Percentiles rank a stretch among this genome's conserved stretches.
These are phyloP conservation scores for Diploscapter pachys DNA, from an alignment of 1,140 invertebrate genomes.

Conservation along the genomic window DNA sequence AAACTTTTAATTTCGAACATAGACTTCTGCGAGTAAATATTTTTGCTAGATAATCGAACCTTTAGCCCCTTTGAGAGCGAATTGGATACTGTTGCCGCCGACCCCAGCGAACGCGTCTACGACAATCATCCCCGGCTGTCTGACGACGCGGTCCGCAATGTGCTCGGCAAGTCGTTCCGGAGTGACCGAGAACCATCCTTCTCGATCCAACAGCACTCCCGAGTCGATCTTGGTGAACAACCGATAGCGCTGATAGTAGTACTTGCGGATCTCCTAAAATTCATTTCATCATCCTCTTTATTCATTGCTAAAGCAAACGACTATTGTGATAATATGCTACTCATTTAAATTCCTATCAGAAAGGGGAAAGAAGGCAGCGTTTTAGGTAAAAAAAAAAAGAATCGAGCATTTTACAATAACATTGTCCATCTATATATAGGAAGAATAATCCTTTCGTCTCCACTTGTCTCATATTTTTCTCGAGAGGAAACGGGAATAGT, in stretches of 20 bases:
- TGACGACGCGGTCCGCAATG: constrained; percentile 72
- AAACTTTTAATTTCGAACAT: too few relatives aligned
- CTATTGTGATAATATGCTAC: too few relatives aligned
- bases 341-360: too few relatives aligned
- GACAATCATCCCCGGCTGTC: constrained; percentile 72
- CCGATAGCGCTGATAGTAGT: constrained; percentile 56
- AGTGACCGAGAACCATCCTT: constrained; percentile 91
- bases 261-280: constrained; percentile 49
- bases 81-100: constrained; percentile 94
- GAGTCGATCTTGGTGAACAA: constrained; percentile 53
- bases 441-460: too few relatives aligned
- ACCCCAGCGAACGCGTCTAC: constrained; percentile 96
- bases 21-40: too few relatives aligned
- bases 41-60: constrained; percentile 63
- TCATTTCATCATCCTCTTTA: background rate
- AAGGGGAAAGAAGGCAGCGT: too few relatives aligned
- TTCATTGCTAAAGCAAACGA: too few relatives aligned
- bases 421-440: too few relatives aligned
- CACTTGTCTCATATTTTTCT: too few relatives aligned
- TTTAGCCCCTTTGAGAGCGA: constrained; percentile 79
- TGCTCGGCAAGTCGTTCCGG: constrained; percentile 88
- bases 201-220: constrained; percentile 57
- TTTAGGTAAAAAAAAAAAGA: too few relatives aligned
- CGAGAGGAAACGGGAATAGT: background rate
- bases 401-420: too few relatives aligned